Percentiles rank a stretch among this genome's conserved stretches.
phyloP scores from a whole-genome alignment of 1,140 invertebrate genomes.

The Bombus affinis region DNA sequence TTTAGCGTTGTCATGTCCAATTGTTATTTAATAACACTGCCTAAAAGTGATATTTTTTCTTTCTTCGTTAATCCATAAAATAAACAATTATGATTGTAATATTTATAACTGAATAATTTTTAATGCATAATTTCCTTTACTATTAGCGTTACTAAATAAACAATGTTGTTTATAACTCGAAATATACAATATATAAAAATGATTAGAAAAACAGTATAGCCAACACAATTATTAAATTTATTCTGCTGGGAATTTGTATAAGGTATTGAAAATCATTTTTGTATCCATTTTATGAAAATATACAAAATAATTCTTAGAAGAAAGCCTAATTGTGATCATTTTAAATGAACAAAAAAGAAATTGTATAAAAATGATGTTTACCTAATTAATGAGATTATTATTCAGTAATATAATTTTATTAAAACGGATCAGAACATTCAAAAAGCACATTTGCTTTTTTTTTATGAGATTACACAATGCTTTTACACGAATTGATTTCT shows the following conservation, averaged over 20 bases:
- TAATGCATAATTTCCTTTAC: conserved; percentile 53
- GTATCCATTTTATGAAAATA: no score
- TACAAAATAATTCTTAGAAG: neutral
- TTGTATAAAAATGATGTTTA: no score
- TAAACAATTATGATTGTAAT: conserved; percentile 15
- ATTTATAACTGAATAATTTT: conserved; percentile 15
- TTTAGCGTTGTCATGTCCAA: conserved; percentile 74
- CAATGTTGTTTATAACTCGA: conserved; percentile 63
- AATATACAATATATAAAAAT: conserved; percentile 27
- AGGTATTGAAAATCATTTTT: neutral
- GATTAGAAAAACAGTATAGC: neutral
- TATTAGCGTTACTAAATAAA: conserved; percentile 56
- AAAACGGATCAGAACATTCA: no score
- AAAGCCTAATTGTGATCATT: neutral
- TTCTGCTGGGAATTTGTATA: neutral
- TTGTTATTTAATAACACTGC: neutral
- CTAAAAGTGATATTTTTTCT: neutral
- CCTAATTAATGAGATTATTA: neutral
- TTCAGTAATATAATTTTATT: neutral
- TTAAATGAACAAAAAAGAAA: neutral
- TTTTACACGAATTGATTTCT: neutral
- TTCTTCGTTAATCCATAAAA: conserved; percentile 31
- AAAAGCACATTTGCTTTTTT: no score
- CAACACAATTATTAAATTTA: neutral
- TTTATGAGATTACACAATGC: no score